Evolutionary conservation across 2,888 invertebrate genomes (phyloP).

Genomic region (Limnephilus rhombicus): DNA sequence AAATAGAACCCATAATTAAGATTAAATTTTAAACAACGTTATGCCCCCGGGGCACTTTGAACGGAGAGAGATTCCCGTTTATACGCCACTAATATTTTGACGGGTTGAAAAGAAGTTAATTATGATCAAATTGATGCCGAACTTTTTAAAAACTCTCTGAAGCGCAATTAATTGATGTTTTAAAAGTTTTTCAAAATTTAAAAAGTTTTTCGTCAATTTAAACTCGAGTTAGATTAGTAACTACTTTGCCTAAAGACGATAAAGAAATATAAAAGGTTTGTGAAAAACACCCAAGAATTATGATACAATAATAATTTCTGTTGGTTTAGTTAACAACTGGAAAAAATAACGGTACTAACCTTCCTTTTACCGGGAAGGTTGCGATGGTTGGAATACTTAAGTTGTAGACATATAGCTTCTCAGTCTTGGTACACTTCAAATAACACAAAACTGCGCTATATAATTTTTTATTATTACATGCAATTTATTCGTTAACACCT

Average conservation of each 20-base stretch:
- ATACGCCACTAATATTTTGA: slow-evolving; percentile 32
- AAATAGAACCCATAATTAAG: slow-evolving; percentile 62
- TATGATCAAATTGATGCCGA: background rate
- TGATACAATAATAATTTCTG: background rate
- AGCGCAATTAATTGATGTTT: background rate
- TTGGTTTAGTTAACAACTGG: too few relatives aligned
- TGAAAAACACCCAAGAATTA: too few relatives aligned
- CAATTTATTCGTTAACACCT: too few relatives aligned
- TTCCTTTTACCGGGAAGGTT: too few relatives aligned
- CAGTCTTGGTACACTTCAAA: too few relatives aligned
- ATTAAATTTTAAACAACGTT: slow-evolving; percentile 62
- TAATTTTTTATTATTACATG: too few relatives aligned
- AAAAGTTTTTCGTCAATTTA: background rate
- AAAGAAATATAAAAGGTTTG: background rate
- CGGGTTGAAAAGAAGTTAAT: slow-evolving; percentile 31
- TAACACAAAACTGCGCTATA: too few relatives aligned
- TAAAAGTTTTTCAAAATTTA: too few relatives aligned
- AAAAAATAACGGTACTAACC: background rate
- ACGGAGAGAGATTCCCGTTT: slow-evolving; percentile 24
- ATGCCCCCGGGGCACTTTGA: slow-evolving; percentile 4
- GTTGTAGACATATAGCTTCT: too few relatives aligned
- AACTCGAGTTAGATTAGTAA: background rate
- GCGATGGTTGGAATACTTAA: too few relatives aligned
- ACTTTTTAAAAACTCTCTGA: background rate
- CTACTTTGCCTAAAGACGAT: background rate